Base-by-base conservation (phyloP, 1,140 invertebrate genomes). In the Rhynchophorus ferrugineus region DNA sequence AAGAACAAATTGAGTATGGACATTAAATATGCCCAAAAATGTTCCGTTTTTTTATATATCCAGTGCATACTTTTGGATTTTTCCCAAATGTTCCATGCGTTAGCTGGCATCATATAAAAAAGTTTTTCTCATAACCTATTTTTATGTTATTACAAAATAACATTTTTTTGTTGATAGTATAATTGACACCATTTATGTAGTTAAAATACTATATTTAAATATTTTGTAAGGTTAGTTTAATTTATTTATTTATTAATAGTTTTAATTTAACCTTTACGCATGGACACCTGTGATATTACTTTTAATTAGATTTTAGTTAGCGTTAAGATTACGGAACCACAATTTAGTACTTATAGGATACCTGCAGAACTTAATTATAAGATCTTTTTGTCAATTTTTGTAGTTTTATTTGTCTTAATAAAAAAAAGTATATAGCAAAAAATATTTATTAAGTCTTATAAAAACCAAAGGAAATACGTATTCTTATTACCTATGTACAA, bases 1-100 rank as follows among this genome's bases (percentile, higher is more conserved):
- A 44, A 24, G 50, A 61, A 52, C 56, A 61, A 56, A 48, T 61
- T 8, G 54, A 56, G 43, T 48, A 49, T 49, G 59, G 59, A 48
- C 54, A 57, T 42, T 61, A 37, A 55, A 29, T 13, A 17, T 19
- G 43, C 5, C 24, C 29, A 8, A 13, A 19, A 2, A 46, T 35
- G 24, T n/a, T 46, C 14, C 9, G 13, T 16, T 50, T 41, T 36
- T 50, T 43, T 50, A 33, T 49, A 41, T 35, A 16, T 24, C 16
- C 24, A 19, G 46, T 39, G 46, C 7, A 49, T 41, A 39, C 37
- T 22, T 20, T 36, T 16, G n/a, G 20, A 16, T n/a, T 24, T 49
- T 49, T 3, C 17, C n/a, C 8, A 16, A 14, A 39, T 38, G 36
- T 21, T 49, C 36, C 24, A 34, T 21, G 19, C 37, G n/a, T 20